These are phyloP conservation scores for Pachymerium ferrugineum DNA, from an alignment of 2,888 invertebrate genomes.

Conservation along the genomic window DNA sequence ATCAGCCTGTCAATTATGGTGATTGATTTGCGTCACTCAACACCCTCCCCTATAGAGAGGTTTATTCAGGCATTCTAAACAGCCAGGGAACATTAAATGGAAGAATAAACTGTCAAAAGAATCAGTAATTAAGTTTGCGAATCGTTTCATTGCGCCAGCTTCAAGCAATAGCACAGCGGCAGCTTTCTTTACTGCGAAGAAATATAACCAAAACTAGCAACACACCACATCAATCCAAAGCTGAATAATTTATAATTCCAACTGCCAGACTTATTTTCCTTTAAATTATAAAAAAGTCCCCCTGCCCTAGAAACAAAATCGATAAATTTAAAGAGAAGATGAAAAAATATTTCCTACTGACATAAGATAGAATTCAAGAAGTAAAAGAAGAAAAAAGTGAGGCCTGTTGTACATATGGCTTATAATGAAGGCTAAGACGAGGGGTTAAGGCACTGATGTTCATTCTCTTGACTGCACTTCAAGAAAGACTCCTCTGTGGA, in stretches of 20 bases:
- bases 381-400: not conserved
- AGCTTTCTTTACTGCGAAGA: too few species aligned
- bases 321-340: not conserved
- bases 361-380: not conserved
- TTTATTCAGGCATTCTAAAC: too few species aligned
- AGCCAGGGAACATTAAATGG: too few species aligned
- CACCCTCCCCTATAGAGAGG: too few species aligned
- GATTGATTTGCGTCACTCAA: too few species aligned
- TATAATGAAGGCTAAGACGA: conserved; percentile 15
- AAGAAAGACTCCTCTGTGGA: conserved; percentile 18
- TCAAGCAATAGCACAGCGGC: too few species aligned
- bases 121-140: too few species aligned
- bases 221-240: not conserved
- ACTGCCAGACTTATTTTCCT: not conserved
- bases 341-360: not conserved
- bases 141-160: too few species aligned
- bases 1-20: too few species aligned
- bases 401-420: conserved; percentile 13
- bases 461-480: conserved; percentile 17
- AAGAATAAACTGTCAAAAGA: too few species aligned
- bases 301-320: not conserved
- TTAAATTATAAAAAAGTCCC: not conserved
- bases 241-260: not conserved
- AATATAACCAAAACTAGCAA: not conserved
- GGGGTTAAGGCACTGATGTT: conserved; percentile 17